These are phyloP conservation scores for Ammodytes dubius DNA, from an alignment of 2,113 vertebrate species.

Conservation along the genomic window DNA sequence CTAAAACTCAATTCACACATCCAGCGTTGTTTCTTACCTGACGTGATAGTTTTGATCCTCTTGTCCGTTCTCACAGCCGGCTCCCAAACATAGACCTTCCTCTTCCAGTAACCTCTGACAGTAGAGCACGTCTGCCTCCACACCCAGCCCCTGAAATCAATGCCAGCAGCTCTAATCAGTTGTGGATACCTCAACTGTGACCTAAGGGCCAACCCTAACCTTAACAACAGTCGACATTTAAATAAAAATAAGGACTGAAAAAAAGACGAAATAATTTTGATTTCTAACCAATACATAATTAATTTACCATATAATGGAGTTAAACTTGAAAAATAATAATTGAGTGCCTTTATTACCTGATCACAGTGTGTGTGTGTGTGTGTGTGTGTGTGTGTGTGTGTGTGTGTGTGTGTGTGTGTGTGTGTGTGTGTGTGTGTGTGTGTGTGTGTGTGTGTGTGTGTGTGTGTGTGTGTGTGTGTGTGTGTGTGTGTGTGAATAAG, in stretches of 20 bases:
- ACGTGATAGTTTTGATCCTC: constrained; percentile 50
- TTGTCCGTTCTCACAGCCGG: constrained; percentile 53
- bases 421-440: too few relatives aligned
- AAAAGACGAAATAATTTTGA: neutral
- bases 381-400: too few relatives aligned
- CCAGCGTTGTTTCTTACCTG: constrained; percentile 44
- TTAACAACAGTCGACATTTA: too few relatives aligned
- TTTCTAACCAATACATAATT: neutral
- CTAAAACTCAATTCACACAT: neutral
- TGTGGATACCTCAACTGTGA: too few relatives aligned
- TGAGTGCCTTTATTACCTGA: neutral
- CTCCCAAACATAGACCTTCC: constrained; percentile 64
- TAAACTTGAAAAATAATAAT: neutral
- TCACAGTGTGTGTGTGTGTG: too few relatives aligned
- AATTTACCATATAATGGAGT: neutral
- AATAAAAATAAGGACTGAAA: neutral
- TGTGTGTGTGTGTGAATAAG: too few relatives aligned
- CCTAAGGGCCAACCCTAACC: too few relatives aligned
- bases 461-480: too few relatives aligned
- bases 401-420: too few relatives aligned
- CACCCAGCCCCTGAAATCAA: constrained; percentile 20
- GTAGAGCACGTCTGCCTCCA: constrained; percentile 61
- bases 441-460: too few relatives aligned
- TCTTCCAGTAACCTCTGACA: constrained; percentile 68
- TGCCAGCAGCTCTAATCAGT: neutral